A percentile compares a stretch with the other conserved stretches of the same genome.
Evolutionary conservation across 2,888 invertebrate genomes (phyloP).

Genomic region (Trypoxylon attenuatum): DNA sequence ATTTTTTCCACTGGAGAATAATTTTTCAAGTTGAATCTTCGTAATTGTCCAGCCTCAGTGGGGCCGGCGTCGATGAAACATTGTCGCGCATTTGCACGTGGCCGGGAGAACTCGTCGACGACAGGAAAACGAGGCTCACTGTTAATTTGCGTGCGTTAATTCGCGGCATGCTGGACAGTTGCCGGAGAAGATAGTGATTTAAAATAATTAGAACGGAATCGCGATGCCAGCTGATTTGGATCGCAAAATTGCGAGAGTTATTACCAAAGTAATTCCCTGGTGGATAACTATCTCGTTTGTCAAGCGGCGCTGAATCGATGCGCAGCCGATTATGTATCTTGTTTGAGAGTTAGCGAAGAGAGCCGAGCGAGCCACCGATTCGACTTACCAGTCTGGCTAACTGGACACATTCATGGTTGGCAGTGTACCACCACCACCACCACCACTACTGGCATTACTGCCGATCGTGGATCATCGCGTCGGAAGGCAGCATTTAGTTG

Average conservation of each 20-base stretch:
- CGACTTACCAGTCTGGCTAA: slow-evolving; percentile 17
- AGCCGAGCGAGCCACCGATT: slow-evolving; percentile 25
- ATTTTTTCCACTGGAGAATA: neutral
- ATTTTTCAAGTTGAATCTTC: no score
- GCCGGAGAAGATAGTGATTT: slow-evolving; percentile 21
- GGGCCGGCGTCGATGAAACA: no score
- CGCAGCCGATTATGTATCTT: slow-evolving; percentile 54
- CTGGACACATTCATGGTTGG: slow-evolving; percentile 17
- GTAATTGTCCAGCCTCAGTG: neutral
- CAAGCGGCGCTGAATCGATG: slow-evolving; percentile 54
- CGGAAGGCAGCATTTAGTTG: slow-evolving; percentile 21
- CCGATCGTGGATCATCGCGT: slow-evolving; percentile 17
- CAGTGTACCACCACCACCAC: no score
- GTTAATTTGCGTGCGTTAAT: no score
- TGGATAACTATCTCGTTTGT: slow-evolving; percentile 41
- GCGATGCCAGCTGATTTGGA: slow-evolving; percentile 5
- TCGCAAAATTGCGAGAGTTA: slow-evolving; percentile 9
- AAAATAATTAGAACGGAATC: slow-evolving; percentile 27
- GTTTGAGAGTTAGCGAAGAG: slow-evolving; percentile 21
- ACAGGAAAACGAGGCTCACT: neutral
- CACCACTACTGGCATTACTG: no score
- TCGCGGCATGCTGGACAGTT: no score
- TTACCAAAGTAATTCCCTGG: slow-evolving; percentile 25
- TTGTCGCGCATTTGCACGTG: no score
- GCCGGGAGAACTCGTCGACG: neutral